phyloP scores from a whole-genome alignment of 2,888 invertebrate genomes.

The Eilema depressum region DNA sequence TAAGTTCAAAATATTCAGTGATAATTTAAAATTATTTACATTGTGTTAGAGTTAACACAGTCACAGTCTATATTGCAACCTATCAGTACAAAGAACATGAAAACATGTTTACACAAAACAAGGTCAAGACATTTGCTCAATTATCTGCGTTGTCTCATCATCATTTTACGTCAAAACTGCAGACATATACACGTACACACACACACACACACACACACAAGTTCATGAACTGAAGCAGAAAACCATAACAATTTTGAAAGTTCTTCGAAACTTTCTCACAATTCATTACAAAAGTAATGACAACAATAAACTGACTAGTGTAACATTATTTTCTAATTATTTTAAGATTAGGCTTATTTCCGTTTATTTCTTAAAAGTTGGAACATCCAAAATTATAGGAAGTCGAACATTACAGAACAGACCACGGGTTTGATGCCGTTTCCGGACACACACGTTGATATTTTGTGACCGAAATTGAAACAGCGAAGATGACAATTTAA shows the following conservation, averaged over 20 bases:
- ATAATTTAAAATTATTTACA: neutral
- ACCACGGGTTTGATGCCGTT: slow-evolving; percentile 58
- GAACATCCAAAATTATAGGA: slow-evolving; percentile 61
- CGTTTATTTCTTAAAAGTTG: slow-evolving; percentile 52
- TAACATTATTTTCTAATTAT: slow-evolving; percentile 66
- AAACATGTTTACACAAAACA: neutral
- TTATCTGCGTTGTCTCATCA: neutral
- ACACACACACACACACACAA: neutral
- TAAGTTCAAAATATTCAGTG: neutral
- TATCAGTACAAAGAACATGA: neutral
- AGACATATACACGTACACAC: slow-evolving; percentile 5
- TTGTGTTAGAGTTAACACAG: neutral
- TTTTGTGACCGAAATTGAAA: slow-evolving; percentile 47
- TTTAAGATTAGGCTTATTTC: slow-evolving; percentile 68
- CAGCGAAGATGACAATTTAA: neutral
- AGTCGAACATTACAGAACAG: slow-evolving; percentile 65
- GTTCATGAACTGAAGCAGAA: slow-evolving; percentile 14
- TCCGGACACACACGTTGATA: slow-evolving; percentile 75
- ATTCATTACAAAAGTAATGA: slow-evolving; percentile 66
- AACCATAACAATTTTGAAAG: slow-evolving; percentile 24
- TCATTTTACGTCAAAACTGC: neutral
- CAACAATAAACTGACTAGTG: slow-evolving; percentile 55
- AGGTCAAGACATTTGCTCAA: neutral
- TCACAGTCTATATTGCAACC: neutral
- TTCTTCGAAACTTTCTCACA: slow-evolving; percentile 63